Conservation (phyloP, 2,797 vertebrate genomes). For the Psittacula echo region DNA sequence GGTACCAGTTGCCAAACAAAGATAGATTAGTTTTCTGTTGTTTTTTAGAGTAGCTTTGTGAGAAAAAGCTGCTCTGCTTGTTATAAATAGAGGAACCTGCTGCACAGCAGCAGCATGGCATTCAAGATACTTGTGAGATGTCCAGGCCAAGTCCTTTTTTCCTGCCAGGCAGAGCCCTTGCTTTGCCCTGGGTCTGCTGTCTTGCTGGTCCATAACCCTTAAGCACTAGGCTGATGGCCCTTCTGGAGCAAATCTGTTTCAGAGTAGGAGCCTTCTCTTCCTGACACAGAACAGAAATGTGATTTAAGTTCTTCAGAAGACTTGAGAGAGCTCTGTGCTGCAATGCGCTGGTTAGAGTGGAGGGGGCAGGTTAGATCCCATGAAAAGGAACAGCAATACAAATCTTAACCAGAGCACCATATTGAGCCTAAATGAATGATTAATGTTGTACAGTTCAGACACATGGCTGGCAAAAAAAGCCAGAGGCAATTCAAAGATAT, state of each 20-base stretch:
- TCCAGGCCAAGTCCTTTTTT: neutral
- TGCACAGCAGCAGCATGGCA: neutral
- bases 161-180: neutral
- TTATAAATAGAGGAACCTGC: neutral
- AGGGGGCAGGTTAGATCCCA: neutral
- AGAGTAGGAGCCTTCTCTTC: neutral
- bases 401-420: neutral
- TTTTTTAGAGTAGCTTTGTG: neutral
- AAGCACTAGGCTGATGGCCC: neutral
- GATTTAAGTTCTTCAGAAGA: neutral
- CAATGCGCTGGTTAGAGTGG: neutral
- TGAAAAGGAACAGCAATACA: neutral
- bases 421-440: neutral
- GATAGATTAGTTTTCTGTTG: neutral
- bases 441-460: neutral
- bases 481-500: neutral
- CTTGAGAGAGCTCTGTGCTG: neutral
- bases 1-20: neutral
- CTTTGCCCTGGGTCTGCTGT: neutral
- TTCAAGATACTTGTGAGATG: neutral
- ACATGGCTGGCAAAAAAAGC: neutral
- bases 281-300: neutral
- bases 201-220: neutral
- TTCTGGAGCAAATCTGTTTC: neutral
- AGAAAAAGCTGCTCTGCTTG: neutral